Evolutionary conservation across 2,113 vertebrate species (phyloP), one percentile per base, ranked within the genome.

Genomic region (Brevimyrus niger): DNA sequence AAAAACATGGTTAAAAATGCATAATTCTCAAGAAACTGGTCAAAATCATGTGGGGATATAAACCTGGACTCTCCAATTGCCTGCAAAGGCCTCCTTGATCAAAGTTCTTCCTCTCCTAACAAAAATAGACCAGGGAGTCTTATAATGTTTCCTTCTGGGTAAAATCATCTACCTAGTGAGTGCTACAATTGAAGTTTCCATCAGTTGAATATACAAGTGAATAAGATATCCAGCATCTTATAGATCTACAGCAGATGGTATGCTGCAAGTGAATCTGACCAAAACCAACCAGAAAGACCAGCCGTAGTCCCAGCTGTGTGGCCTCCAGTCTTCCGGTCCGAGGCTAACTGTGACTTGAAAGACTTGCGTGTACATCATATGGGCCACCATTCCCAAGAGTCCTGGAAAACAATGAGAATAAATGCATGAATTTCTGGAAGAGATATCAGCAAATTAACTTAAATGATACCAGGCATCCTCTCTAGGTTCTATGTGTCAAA

Each of bases 381-480:
- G 98, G 86, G 97, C 98, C 93, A 97, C 97, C 97, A 98, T 98
- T 13, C 98, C 98, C 35, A 99, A 94, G 58, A 98, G 97, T 89
- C 97, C 97, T 98, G 91, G 27, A 91, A 88, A 50, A 7, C 42
- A 0, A 38, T 53, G 55, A 5, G 73, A 46, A 84, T 46, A 84
- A 11, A 47, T 46, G 85, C 1, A 6, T 85, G 42, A 69, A 11
- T 53, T 38, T 86, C n/a, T 86, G 38, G 61, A 69, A 65, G 58
- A 65, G 58, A 65, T 31, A 3, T 31, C 17, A 83, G 7, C 21
- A 84, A 46, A 85, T 46, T 48, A 85, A 83, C 19, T n/a, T 83
- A 42, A 83, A 27, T 50, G 47, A 35, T n/a, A 31, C 17, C 13
- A 21, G 11, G 7, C 47, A 13, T 51, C 27, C n/a, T 51, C 4